Percentiles rank a stretch among this genome's conserved stretches.
phyloP scores from a whole-genome alignment of 2,797 vertebrate genomes.

The Atherinosoma microstoma region DNA sequence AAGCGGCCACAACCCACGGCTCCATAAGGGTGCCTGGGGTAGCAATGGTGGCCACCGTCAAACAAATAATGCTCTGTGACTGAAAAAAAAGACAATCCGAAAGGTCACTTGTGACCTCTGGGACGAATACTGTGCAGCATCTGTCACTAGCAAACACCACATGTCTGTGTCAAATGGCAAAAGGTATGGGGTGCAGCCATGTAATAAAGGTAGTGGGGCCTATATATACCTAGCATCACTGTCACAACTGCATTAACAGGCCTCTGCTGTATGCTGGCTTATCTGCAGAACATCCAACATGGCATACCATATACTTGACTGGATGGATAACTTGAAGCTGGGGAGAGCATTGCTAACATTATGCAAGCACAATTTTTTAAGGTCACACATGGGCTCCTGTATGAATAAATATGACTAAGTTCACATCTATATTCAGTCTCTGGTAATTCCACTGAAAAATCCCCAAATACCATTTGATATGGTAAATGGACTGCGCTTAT shows the following conservation, averaged over 20 bases:
- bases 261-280: constrained; percentile 24
- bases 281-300: constrained; percentile 35
- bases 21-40: constrained; percentile 77
- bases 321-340: constrained; percentile 26
- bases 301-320: constrained; percentile 17
- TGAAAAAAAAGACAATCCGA: constrained; percentile 73
- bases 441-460: constrained; percentile 13
- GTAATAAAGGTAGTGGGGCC: constrained; percentile 48
- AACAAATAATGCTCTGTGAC: constrained; percentile 82
- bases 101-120: constrained; percentile 83
- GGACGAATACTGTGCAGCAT: constrained; percentile 74
- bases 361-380: constrained; percentile 1
- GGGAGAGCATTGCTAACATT: constrained; percentile 5
- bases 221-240: constrained; percentile 34
- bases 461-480: constrained; percentile 2
- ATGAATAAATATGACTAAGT: constrained; percentile 21
- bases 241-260: constrained; percentile 42
- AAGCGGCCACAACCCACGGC: constrained; percentile 71
- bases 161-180: constrained; percentile 78
- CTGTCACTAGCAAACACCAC: constrained; percentile 76
- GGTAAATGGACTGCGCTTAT: background rate
- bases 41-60: constrained; percentile 80
- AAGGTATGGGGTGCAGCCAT: constrained; percentile 65
- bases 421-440: constrained; percentile 9
- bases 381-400: background rate